phyloP scores from a whole-genome alignment of 2,888 invertebrate genomes.

The Hyposoter dolosus region DNA sequence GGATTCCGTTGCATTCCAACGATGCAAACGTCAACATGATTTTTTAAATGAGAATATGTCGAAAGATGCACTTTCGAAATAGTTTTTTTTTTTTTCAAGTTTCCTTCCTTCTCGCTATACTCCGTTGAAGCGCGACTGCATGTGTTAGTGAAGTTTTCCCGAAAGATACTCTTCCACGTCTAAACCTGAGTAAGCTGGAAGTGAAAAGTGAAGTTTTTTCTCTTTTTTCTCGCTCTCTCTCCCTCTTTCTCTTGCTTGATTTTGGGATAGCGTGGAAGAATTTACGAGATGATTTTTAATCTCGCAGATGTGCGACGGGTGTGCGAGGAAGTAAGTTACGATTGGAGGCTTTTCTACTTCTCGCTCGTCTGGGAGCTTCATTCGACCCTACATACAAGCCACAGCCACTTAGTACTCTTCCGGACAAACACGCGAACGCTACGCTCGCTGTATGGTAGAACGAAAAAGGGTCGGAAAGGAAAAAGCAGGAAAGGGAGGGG shows the following conservation, averaged over 20 bases:
- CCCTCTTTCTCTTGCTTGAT: conserved; percentile 5
- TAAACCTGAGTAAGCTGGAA: conserved; percentile 30
- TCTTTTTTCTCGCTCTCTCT: conserved; percentile 5
- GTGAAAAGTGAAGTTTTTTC: conserved; percentile 16
- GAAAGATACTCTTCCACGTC: conserved; percentile 22
- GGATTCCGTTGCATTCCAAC: no score
- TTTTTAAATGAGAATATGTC: no score
- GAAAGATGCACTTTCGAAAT: conserved; percentile 8
- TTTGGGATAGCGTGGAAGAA: conserved; percentile 40
- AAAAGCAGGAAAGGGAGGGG: not conserved
- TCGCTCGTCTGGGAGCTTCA: conserved; percentile 16
- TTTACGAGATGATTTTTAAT: conserved; percentile 74
- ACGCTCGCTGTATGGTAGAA: conserved; percentile 32
- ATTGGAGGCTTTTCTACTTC: conserved; percentile 19
- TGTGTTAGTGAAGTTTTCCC: conserved; percentile 10
- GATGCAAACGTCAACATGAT: no score
- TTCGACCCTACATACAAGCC: conserved; percentile 57
- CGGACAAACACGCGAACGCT: conserved; percentile 72
- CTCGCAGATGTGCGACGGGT: conserved; percentile 74
- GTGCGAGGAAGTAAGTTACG: conserved; percentile 37
- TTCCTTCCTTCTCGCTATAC: not conserved
- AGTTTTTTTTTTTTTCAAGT: not conserved
- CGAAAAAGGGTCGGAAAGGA: conserved; percentile 36
- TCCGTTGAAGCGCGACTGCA: not conserved
- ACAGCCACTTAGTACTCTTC: conserved; percentile 76